Evolutionary conservation across 2,888 invertebrate genomes (phyloP).

Genomic region (Mechanitis mazaeus): DNA sequence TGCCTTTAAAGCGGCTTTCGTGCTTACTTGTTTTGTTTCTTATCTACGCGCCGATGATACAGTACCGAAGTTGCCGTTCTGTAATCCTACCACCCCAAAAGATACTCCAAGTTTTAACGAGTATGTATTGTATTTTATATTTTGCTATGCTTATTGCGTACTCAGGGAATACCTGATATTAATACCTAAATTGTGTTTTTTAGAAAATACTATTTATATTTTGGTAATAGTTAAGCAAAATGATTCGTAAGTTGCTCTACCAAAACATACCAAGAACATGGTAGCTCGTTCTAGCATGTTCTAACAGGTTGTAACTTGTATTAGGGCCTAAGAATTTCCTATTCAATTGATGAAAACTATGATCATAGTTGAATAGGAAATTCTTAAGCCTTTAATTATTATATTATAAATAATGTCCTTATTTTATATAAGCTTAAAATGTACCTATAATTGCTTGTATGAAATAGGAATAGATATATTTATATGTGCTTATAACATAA

Average conservation of each 20-base stretch:
- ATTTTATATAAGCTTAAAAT: too few species aligned
- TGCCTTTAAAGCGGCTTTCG: constrained; percentile 56
- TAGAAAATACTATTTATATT: constrained; percentile 15
- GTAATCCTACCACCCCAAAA: constrained; percentile 58
- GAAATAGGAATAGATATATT: too few species aligned
- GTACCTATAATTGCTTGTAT: too few species aligned
- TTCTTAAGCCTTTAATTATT: too few species aligned
- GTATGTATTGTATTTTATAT: constrained; percentile 43
- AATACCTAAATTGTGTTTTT: constrained; percentile 7
- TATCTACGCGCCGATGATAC: constrained; percentile 60
- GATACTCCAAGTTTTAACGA: constrained; percentile 51
- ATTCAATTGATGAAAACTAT: too few species aligned
- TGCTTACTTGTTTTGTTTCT: constrained; percentile 54
- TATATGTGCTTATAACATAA: too few species aligned
- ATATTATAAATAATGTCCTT: too few species aligned
- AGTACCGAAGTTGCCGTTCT: constrained; percentile 65
- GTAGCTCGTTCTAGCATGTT: constrained; percentile 4
- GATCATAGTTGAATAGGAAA: too few species aligned
- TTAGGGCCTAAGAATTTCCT: background rate
- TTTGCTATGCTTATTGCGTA: too few species aligned
- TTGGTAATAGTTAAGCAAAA: background rate
- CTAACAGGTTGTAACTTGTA: constrained; percentile 13
- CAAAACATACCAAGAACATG: background rate
- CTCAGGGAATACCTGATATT: background rate
- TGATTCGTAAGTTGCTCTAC: constrained; percentile 3